phyloP scores from a whole-genome alignment of 2,797 vertebrate species.

The Agapornis canus region DNA sequence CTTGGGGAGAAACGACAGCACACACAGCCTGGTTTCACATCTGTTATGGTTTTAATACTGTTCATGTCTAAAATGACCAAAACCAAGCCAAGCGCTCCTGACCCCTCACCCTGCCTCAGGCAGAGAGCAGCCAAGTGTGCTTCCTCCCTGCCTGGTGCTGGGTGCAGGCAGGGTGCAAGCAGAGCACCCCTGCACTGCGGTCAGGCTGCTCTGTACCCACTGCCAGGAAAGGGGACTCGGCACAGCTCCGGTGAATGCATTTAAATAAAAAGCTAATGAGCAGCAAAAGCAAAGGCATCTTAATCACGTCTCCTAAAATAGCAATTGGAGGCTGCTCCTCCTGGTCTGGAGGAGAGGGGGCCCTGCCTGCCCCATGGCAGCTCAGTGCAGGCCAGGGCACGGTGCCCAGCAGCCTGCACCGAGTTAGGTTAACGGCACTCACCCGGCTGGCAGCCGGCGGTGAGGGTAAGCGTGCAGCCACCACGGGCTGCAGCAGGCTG shows the following conservation, averaged over 20 bases:
- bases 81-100: neutral
- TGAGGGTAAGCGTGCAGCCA: neutral
- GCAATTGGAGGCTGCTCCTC: neutral
- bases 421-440: accelerated
- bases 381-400: neutral
- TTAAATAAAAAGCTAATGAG: slow-evolving; percentile 50
- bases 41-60: slow-evolving; percentile 49
- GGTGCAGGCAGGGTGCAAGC: neutral
- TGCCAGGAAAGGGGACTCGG: neutral
- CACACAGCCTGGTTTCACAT: accelerated
- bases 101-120: neutral
- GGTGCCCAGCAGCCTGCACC: neutral
- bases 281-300: slow-evolving; percentile 34
- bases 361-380: neutral
- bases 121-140: accelerated
- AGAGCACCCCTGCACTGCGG: accelerated
- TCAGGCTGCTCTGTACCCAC: neutral
- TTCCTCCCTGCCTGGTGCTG: neutral
- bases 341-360: neutral
- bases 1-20: neutral
- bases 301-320: slow-evolving; percentile 17
- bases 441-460: neutral
- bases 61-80: slow-evolving; percentile 53
- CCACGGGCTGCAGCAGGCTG: neutral
- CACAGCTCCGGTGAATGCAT: neutral